A percentile compares a stretch with the other conserved stretches of the same genome.
Conservation (phyloP, 2,113 vertebrate genomes). For the Eubucco bourcierii region DNA sequence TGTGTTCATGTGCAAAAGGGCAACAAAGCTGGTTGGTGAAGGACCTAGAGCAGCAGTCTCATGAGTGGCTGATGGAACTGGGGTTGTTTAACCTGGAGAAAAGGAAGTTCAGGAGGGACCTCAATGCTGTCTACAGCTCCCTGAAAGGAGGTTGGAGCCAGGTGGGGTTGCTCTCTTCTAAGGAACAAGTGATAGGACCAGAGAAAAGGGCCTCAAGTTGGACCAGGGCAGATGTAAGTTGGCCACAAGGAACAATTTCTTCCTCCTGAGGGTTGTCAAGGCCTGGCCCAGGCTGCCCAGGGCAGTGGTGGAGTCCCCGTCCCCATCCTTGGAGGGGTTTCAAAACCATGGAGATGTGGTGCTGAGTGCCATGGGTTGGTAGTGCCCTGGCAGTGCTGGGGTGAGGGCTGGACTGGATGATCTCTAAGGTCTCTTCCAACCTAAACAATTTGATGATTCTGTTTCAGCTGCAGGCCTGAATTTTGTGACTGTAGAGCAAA, state of each 20-base stretch:
- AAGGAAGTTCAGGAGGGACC: neutral
- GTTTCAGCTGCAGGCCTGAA: neutral
- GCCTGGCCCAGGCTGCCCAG: neutral
- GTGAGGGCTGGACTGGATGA: neutral
- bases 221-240: neutral
- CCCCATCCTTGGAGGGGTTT: neutral
- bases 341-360: neutral
- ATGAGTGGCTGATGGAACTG: neutral
- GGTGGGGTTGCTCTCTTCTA: neutral
- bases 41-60: neutral
- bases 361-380: neutral
- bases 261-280: neutral
- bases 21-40: neutral
- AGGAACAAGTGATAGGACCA: neutral
- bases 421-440: neutral
- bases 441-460: neutral
- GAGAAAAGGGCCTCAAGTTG: neutral
- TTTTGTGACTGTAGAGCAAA: neutral
- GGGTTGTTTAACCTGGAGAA: neutral
- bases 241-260: neutral
- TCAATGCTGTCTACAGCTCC: neutral
- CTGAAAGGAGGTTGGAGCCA: neutral
- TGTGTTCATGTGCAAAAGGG: neutral
- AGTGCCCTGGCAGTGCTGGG: neutral
- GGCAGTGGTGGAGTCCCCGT: neutral